Evolutionary conservation across 2,797 vertebrate genomes (phyloP).

Genomic region (Gymnothorax reevesii): DNA sequence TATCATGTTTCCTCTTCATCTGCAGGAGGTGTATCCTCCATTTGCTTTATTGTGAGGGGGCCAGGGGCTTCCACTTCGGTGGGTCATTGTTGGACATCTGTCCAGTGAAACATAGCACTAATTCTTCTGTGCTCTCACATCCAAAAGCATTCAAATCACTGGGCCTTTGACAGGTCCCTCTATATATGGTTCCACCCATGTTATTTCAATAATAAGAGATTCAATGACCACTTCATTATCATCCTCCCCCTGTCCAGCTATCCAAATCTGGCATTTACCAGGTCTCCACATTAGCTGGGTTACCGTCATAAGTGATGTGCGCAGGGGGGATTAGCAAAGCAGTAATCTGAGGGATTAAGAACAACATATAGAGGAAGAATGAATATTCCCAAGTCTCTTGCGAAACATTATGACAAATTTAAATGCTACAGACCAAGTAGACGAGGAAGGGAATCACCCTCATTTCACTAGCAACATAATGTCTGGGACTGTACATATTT

Average conservation of each 20-base stretch:
- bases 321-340: too few relatives aligned
- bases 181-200: constrained; percentile 42
- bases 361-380: too few relatives aligned
- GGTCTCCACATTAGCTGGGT: not conserved
- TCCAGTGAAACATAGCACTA: constrained; percentile 26
- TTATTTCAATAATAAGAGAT: constrained; percentile 38
- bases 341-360: too few relatives aligned
- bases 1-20: constrained; percentile 17
- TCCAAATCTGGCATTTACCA: not conserved
- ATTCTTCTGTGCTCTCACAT: constrained; percentile 12
- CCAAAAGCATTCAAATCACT: constrained; percentile 41
- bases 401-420: too few relatives aligned
- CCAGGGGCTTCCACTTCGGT: constrained; percentile 4
- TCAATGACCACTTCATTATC: constrained; percentile 32
- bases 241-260: not conserved
- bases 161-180: constrained; percentile 37
- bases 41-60: not conserved
- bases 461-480: too few relatives aligned
- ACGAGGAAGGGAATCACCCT: too few relatives aligned
- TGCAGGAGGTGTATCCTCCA: constrained; percentile 18
- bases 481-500: too few relatives aligned
- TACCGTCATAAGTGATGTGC: not conserved
- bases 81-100: constrained; percentile 32
- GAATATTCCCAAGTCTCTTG: too few relatives aligned
- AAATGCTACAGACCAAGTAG: too few relatives aligned